Base-by-base conservation (phyloP, 2,888 invertebrate genomes). In the Cremastinae sp. region DNA sequence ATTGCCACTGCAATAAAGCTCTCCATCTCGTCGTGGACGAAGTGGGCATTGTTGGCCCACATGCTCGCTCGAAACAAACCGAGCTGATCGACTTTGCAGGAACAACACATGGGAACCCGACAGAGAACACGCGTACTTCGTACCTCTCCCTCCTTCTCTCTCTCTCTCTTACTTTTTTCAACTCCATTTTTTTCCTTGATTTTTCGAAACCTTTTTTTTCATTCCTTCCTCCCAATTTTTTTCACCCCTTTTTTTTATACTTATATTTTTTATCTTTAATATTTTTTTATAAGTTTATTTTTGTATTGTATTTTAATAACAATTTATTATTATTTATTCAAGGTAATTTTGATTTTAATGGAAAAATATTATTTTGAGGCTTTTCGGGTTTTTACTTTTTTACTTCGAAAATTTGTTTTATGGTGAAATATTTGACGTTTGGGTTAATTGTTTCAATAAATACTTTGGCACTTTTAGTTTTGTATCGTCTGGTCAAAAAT, bases 21-120 rank as follows among this genome's bases (percentile, higher is more conserved):
- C 58, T 51, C 28, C 10, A 7, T 18, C 14, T 28, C 79, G 10
- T 41, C 56, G 41, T 62, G 82, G 80, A 70, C 81, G 83, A 86
- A 89, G 89, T 88, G 87, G 88, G 85, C 87, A 89, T 89, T 89
- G 89, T 89, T 88, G 88, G 89, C 89, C 88, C 88, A 89, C 88
- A 88, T 89, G 88, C 87, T 88, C 85, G 82, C 81, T 84, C 87
- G 84, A 85, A 28, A 87, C 85, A 85, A 87, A 85, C 85, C 82
- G 75, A 79, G 83, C 81, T 79, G 87, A 88, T 89, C 88, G 88
- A 88, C 87, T 88, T 84, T 80, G 81, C 62, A 83, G 82, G 79
- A 80, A 81, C 62, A 77, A 80, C 82, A 84, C 85, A 86, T 86
- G 85, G 82, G 83, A 85, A 83, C 82, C 28, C 28, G 28, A 28